Conservation (phyloP, 2,888 invertebrate genomes). For the Drosophila tanythrix region DNA sequence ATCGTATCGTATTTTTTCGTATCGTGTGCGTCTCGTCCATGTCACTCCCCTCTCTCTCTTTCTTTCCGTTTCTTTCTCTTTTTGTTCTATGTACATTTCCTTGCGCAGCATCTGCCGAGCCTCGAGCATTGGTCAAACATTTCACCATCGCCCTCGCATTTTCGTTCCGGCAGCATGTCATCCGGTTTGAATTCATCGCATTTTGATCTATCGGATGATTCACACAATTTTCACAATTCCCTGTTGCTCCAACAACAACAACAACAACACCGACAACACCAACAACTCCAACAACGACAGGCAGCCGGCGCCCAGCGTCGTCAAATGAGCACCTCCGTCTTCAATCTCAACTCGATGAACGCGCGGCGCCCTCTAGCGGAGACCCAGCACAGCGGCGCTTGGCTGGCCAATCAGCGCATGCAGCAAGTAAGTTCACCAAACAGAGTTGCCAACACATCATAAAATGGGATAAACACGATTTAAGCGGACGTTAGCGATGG, state of each 20-base stretch:
- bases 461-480: background rate
- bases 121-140: slow-evolving; percentile 85
- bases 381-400: slow-evolving; percentile 53
- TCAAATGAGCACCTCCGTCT: slow-evolving; percentile 86
- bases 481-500: background rate
- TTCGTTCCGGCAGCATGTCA: slow-evolving; percentile 85
- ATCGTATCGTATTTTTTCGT: slow-evolving; percentile 38
- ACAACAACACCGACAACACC: slow-evolving; percentile 71
- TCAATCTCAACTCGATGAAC: slow-evolving; percentile 85
- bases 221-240: slow-evolving; percentile 81
- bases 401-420: slow-evolving; percentile 84
- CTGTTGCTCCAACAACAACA: slow-evolving; percentile 81
- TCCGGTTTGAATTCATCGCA: slow-evolving; percentile 84
- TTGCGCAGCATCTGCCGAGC: slow-evolving; percentile 65
- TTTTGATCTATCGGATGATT: slow-evolving; percentile 84
- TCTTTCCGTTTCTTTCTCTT: slow-evolving; percentile 46
- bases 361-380: slow-evolving; percentile 78
- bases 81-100: slow-evolving; percentile 58
- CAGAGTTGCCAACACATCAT: background rate
- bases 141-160: slow-evolving; percentile 84
- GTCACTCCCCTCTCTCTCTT: slow-evolving; percentile 52
- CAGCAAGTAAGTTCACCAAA: slow-evolving; percentile 86
- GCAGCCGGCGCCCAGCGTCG: slow-evolving; percentile 69
- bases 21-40: slow-evolving; percentile 34
- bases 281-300: slow-evolving; percentile 77